A percentile compares a stretch with the other conserved stretches of the same genome.
Evolutionary conservation across 1,140 invertebrate species (phyloP).

Genomic region (Augochlora pura): DNA sequence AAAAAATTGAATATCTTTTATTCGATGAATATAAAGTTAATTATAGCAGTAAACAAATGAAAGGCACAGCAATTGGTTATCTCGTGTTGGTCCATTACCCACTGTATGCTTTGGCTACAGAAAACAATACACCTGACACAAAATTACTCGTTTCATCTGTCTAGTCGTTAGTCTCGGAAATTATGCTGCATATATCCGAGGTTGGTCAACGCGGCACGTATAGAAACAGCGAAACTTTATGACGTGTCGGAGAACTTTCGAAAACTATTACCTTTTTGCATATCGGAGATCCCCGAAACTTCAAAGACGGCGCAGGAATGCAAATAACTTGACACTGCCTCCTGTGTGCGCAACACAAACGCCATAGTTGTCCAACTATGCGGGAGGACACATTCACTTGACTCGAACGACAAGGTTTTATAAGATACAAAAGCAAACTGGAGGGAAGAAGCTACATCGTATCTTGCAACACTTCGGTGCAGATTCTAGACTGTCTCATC

Average conservation of each 20-base stretch:
- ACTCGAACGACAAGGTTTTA: slow-evolving; percentile 36
- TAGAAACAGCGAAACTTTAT: neutral
- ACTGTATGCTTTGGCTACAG: no score
- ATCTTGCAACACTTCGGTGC: neutral
- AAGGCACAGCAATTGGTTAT: no score
- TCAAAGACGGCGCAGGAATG: slow-evolving; percentile 30
- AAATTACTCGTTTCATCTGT: neutral
- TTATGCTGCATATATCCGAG: neutral
- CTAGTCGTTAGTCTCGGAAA: neutral
- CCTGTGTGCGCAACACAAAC: slow-evolving; percentile 9
- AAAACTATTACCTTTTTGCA: slow-evolving; percentile 23
- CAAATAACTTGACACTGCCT: slow-evolving; percentile 42
- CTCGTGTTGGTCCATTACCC: no score
- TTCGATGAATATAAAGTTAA: no score
- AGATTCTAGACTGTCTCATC: neutral
- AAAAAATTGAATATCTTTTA: no score
- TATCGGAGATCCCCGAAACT: slow-evolving; percentile 29
- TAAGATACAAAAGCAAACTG: neutral
- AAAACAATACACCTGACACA: no score
- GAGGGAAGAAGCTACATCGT: neutral
- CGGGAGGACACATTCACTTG: neutral
- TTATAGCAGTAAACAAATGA: no score
- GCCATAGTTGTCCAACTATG: slow-evolving; percentile 38
- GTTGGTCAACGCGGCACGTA: neutral
- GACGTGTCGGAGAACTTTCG: slow-evolving; percentile 14